Evolutionary conservation across 1,140 invertebrate species (phyloP), one percentile per base, ranked within the genome.

Genomic region (Coenobita brevimanus): DNA sequence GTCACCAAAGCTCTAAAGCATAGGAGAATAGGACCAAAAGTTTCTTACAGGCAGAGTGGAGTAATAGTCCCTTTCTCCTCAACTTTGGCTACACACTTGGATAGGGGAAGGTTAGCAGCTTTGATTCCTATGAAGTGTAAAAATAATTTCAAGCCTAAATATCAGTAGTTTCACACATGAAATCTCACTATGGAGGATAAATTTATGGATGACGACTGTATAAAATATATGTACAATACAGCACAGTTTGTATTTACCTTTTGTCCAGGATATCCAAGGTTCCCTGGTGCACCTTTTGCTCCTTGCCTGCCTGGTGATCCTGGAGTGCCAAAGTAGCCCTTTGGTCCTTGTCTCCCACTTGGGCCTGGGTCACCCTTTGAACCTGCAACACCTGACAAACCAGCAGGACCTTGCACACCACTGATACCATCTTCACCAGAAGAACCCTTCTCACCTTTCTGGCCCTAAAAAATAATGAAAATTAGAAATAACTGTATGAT

Each of bases 391-490:
- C 82, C 82, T 43, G 71, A 71, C 30, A 13, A 27, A 43, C 82
- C 82, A 43, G 69, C 21, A 15, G 33, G 54, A 24, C 82, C 82
- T 3, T 3, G 33, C 21, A 64, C 15, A 43, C 73, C 82, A 76
- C 73, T 85, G 57, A 85, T 43, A 17, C 71, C 82, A 85, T 85
- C 82, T 27, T 85, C 82, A 43, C 82, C 82, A 46, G 62, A 69
- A 24, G 75, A 69, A 76, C 82, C 82, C 30, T 64, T 85, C 24
- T 21, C n/a, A 15, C 82, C 82, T 3, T 30, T n/a, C 13, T 30
- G 10, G 41, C 82, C 82, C 82, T 85, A 50, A 76, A 60, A 60
- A 33, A 80, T 15, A 60, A 33, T 62, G 36, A 13, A 80, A 80
- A 13, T 13, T 24, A 79, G 50, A 2, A 41, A 13, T 38, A 30